Evolutionary conservation across 64 coral and sea anemone genomes (phyloP), one percentile per base, ranked within the genome.

Genomic region (Montipora foliosa): DNA sequence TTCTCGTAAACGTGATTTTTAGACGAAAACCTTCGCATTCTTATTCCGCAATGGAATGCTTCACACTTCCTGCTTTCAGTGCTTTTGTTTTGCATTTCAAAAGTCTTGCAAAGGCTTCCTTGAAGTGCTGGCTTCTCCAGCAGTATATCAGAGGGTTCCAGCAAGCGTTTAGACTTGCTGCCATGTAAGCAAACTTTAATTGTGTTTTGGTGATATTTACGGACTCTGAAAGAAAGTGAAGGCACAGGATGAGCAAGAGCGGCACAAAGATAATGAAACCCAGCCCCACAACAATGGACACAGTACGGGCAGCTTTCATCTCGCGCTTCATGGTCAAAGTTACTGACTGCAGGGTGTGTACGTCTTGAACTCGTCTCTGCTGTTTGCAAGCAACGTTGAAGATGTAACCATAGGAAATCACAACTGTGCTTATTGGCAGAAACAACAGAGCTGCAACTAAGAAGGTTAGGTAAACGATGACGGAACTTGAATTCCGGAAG

Each of bases 111-210:
- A 92, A 80, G 11, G 22, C 64, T 57, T 2, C 75, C 21, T 80
- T 92, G 21, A 92, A 92, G 16, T 75, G 37, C 12, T 60, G 22
- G 47, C 83, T 84, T 84, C 80, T 81, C 90, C 80, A 92, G 45
- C 79, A 71, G 52, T 84, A 84, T 45, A 92, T 84, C 14, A 92
- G 50, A 61, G 90, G 90, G 59, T 84, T 92, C 80, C 90, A 92
- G 10, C 69, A 72, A 1, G 69, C 79, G 16, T 72, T 75, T 37
- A 73, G 53, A 57, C 79, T 71, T 16, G 79, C 80, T 10, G 29
- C 25, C 5, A 44, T 12, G 64, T 52, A 21, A 19, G 76, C 64
- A 5, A 57, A 57, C 4, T 12, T n/a, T 58, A 17, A 69, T 25
- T 59, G 2, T 47, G 50, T 5, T 62, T 24, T 46, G 19, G 7